A percentile compares a stretch with the other conserved stretches of the same genome.
These are phyloP conservation scores for Rhizoglyphus robini DNA, from an alignment of 1,140 invertebrate genomes.

Conservation along the genomic window DNA sequence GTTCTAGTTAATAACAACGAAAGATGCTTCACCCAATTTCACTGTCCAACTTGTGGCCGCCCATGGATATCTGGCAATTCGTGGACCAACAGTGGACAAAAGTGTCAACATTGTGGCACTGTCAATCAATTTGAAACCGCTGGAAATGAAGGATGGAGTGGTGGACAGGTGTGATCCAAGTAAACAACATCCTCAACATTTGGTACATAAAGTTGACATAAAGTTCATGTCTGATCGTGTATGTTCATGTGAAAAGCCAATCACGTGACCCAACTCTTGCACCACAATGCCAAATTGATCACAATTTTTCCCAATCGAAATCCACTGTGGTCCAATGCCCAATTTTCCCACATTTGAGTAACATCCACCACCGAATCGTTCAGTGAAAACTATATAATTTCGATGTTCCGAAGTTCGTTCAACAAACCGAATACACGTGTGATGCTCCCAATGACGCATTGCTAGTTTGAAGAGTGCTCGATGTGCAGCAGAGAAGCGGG, in stretches of 20 bases:
- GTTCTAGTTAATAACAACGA: no score
- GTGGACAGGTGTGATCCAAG: no score
- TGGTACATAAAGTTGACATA: no score
- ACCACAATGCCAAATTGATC: conserved; percentile 99
- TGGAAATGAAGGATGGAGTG: no score
- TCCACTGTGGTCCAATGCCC: conserved; percentile 89
- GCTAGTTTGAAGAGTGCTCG: conserved; percentile 94
- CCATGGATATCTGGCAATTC: no score
- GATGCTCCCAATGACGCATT: conserved; percentile 98
- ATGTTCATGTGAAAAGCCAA: conserved; percentile 80
- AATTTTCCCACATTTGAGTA: conserved; percentile 96
- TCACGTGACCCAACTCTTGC: conserved; percentile 94
- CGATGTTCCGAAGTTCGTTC: conserved; percentile 72
- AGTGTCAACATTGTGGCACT: no score
- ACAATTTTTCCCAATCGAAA: conserved; percentile 97
- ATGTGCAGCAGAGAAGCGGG: conserved; percentile 81
- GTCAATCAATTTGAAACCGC: no score
- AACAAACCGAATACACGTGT: conserved; percentile 93
- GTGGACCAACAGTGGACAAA: no score
- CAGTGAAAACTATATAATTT: conserved; percentile 94
- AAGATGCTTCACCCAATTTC: no score
- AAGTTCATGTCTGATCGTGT: conserved; percentile 73
- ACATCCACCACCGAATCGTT: conserved; percentile 86
- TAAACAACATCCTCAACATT: no score
- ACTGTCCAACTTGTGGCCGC: no score